phyloP scores from a whole-genome alignment of 1,140 invertebrate genomes.

The Eciton burchellii region DNA sequence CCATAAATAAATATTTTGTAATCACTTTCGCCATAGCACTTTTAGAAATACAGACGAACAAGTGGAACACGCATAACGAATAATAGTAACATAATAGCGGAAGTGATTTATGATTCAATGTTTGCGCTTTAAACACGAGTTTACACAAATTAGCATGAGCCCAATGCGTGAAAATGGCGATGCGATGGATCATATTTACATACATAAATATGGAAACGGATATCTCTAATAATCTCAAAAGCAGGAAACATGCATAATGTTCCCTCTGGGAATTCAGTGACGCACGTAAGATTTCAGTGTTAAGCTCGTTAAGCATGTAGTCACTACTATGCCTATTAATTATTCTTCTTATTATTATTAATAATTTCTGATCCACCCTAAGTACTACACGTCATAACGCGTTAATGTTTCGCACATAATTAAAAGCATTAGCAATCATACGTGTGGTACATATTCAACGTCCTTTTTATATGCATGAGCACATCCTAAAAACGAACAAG shows the following conservation, averaged over 20 bases:
- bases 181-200: conserved; percentile 40
- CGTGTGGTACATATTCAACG: background rate
- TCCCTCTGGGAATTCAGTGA: conserved; percentile 17
- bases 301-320: background rate
- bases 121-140: conserved; percentile 70
- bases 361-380: conserved; percentile 18
- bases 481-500: background rate
- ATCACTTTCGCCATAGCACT: conserved; percentile 44
- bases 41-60: conserved; percentile 32
- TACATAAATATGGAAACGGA: conserved; percentile 49
- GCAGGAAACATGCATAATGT: background rate
- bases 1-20: conserved; percentile 14
- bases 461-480: background rate
- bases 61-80: background rate
- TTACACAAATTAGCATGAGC: conserved; percentile 35
- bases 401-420: conserved; percentile 2
- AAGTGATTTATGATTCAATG: conserved; percentile 62
- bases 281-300: background rate
- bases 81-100: conserved; percentile 9
- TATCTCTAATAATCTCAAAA: background rate
- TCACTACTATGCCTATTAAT: background rate
- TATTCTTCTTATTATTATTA: too few species aligned
- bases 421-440: background rate
- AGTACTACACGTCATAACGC: too few species aligned
- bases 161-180: background rate